Evolutionary conservation across 2,797 vertebrate genomes (phyloP), one percentile per base, ranked within the genome.

Genomic region (Sibirionetta formosa): DNA sequence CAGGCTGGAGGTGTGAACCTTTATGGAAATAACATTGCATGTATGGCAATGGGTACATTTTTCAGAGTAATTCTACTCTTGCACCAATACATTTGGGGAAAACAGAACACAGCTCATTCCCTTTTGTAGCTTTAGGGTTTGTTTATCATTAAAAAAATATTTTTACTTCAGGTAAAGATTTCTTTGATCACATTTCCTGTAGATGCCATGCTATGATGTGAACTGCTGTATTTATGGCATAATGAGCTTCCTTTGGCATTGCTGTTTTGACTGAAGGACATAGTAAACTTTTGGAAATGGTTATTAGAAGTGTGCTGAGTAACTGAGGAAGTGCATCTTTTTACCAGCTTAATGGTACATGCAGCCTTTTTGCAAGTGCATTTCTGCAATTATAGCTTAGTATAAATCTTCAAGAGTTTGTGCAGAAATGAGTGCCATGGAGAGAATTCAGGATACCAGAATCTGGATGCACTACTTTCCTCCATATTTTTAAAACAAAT

Each of bases 1-100:
- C 33, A 26, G 58, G 23, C 0, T 89, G 36, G 40, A 51, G 56
- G 11, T 22, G 5, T 0, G 3, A 31, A 65, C 14, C 23, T 50
- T 53, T 2, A 1, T 48, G 35, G 8, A 44, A 91, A 60, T 29
- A 73, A 7, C 11, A 14, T 18, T 61, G 18, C 0, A 0, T 11
- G 3, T 7, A 6, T 33, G 22, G 50, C 19, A n/a, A 63, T 9
- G 8, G 48, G 53, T 76, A 19, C 6, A 8, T 65, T 60, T 23
- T 11, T 69, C 29, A n/a, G 19, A 48, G 18, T 36, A 71, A n/a
- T 44, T 79, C 11, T 50, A 1, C 3, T 50, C 1, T 65, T 71
- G 7, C 3, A 7, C 36, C 24, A 10, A 11, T 36, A 1, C 5
- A 0, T 46, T 51, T 54, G 29, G 22, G 29, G 15, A 68, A 27